phyloP scores from a whole-genome alignment of 2,888 invertebrate genomes.

The Drosophila nr. perissopoda region DNA sequence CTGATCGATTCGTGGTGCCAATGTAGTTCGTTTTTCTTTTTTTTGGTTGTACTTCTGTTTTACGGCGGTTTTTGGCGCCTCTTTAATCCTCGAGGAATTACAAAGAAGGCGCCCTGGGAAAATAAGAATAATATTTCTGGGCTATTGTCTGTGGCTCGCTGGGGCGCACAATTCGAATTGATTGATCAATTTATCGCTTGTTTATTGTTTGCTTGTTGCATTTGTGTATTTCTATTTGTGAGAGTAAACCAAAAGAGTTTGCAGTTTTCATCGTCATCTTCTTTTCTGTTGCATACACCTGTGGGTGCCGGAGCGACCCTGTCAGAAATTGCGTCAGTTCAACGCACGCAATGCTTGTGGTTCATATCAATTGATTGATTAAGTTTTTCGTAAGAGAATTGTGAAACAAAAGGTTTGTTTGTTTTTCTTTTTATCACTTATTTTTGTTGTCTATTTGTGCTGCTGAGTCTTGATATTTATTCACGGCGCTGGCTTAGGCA shows the following conservation, averaged over 20 bases:
- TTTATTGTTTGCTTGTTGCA: constrained; percentile 63
- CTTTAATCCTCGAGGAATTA: constrained; percentile 76
- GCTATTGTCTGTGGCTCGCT: constrained; percentile 78
- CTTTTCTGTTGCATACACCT: constrained; percentile 23
- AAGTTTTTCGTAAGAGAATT: constrained; percentile 74
- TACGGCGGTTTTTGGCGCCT: constrained; percentile 64
- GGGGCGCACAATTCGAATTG: constrained; percentile 57
- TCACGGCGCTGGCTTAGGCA: constrained; percentile 8
- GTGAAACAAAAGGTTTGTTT: constrained; percentile 67
- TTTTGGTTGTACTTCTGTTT: constrained; percentile 72
- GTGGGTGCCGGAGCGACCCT: constrained; percentile 5
- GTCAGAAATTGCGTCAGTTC: constrained; percentile 69
- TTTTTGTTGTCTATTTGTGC: constrained; percentile 63
- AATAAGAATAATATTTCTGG: constrained; percentile 79
- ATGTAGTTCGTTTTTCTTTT: constrained; percentile 38
- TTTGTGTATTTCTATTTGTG: constrained; percentile 54
- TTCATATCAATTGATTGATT: constrained; percentile 63
- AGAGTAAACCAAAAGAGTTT: constrained; percentile 77
- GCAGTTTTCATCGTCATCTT: constrained; percentile 40
- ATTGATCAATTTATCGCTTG: constrained; percentile 66
- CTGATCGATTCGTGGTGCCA: constrained; percentile 61
- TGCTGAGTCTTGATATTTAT: constrained; percentile 25
- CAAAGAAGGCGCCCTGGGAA: constrained; percentile 62
- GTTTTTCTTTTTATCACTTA: constrained; percentile 82
- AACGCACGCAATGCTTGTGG: constrained; percentile 76